These are phyloP conservation scores for Malurus cyaneus DNA, from an alignment of 2,113 vertebrate species.

Conservation along the genomic window DNA sequence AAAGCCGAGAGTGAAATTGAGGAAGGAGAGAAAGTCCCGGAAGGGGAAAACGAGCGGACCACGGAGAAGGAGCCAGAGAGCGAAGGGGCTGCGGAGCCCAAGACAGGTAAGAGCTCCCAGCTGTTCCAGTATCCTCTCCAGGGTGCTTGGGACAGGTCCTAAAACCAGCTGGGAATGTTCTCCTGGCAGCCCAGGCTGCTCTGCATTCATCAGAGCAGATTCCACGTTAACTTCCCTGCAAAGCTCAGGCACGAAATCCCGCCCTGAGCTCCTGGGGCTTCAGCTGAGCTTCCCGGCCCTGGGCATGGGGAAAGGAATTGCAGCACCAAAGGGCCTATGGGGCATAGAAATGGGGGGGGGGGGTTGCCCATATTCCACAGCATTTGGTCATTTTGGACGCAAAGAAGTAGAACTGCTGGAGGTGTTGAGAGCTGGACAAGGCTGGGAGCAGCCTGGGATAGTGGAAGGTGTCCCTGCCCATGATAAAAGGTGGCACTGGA, in stretches of 20 bases:
- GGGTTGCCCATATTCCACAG: fast-evolving
- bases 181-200: background rate
- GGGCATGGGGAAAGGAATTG: background rate
- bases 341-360: background rate
- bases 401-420: background rate
- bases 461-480: background rate
- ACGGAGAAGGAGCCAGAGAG: conserved; percentile 71
- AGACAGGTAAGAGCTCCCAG: conserved; percentile 64
- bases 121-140: background rate
- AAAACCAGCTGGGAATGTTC: background rate
- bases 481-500: background rate
- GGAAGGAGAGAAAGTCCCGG: conserved; percentile 80
- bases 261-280: background rate
- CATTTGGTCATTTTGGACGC: background rate
- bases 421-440: background rate
- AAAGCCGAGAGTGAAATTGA: conserved; percentile 81
- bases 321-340: background rate
- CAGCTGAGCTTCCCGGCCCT: background rate
- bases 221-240: background rate
- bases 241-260: background rate
- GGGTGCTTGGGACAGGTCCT: background rate
- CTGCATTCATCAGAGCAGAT: background rate
- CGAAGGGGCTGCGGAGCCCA: conserved; percentile 65
- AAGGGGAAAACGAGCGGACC: conserved; percentile 78
- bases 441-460: background rate